Conservation (phyloP, 2,113 vertebrate species). For the Syngnathus floridae region DNA sequence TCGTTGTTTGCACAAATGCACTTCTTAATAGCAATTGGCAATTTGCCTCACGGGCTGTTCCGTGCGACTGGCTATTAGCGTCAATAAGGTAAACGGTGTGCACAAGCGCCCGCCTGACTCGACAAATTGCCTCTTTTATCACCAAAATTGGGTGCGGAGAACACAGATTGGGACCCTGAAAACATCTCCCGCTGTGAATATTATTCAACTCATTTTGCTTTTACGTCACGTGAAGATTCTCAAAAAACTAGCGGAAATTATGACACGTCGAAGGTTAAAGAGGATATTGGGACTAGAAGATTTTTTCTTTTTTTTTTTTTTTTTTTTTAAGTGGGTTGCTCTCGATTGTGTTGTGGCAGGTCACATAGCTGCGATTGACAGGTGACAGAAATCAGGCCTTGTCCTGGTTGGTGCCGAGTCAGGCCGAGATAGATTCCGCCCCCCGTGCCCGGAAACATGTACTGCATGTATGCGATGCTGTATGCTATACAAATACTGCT, state of each 20-base stretch:
- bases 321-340: not conserved
- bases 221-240: not conserved
- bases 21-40: constrained; percentile 1
- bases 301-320: not conserved
- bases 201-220: not conserved
- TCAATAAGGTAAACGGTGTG: not conserved
- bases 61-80: not conserved
- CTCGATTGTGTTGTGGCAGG: too few species aligned
- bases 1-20: not conserved
- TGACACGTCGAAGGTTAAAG: not conserved
- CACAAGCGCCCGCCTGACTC: not conserved
- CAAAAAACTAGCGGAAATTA: not conserved
- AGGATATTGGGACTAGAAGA: not conserved
- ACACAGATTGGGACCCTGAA: not conserved
- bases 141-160: not conserved
- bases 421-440: not conserved
- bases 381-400: not conserved
- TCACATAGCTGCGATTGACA: too few species aligned
- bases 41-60: constrained; percentile 1
- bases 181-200: not conserved
- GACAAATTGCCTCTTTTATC: constrained; percentile 3
- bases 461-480: too few species aligned
- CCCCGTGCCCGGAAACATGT: too few species aligned
- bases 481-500: too few species aligned
- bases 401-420: not conserved